Evolutionary conservation across 2,797 vertebrate species (phyloP).

Genomic region (Chromobotia macracanthus): DNA sequence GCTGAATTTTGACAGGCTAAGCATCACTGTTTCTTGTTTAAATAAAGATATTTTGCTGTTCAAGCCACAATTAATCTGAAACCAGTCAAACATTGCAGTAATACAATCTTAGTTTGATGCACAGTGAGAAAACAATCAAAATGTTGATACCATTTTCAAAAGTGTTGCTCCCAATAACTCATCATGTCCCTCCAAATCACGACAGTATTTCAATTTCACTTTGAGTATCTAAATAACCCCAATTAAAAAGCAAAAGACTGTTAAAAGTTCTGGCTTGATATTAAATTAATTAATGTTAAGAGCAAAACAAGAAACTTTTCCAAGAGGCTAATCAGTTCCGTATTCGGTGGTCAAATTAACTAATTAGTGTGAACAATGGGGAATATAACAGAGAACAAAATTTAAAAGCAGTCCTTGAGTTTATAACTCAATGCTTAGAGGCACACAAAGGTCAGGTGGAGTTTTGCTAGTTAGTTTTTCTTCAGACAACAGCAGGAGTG

Average conservation of each 20-base stretch:
- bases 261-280: constrained; percentile 35
- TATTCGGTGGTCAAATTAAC: constrained; percentile 40
- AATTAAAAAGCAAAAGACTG: constrained; percentile 34
- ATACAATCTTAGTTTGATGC: not conserved
- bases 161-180: not conserved
- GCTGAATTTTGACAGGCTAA: not conserved
- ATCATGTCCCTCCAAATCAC: not conserved
- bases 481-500: constrained; percentile 7
- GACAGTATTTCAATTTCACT: constrained; percentile 14
- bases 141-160: not conserved
- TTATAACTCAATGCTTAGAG: constrained; percentile 27
- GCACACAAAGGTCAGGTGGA: constrained; percentile 19
- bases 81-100: not conserved
- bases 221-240: constrained; percentile 20
- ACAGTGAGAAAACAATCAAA: not conserved
- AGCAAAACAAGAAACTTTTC: constrained; percentile 45
- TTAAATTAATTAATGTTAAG: constrained; percentile 41
- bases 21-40: not conserved
- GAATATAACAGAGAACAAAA: constrained; percentile 21
- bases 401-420: constrained; percentile 34
- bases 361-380: constrained; percentile 46
- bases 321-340: constrained; percentile 39
- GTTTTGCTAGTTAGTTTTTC: constrained; percentile 8
- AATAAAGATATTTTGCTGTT: not conserved
- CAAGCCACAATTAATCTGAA: not conserved